Evolutionary conservation across 2,888 invertebrate species (phyloP), one percentile per base, ranked within the genome.

Genomic region (Celastrina argiolus): DNA sequence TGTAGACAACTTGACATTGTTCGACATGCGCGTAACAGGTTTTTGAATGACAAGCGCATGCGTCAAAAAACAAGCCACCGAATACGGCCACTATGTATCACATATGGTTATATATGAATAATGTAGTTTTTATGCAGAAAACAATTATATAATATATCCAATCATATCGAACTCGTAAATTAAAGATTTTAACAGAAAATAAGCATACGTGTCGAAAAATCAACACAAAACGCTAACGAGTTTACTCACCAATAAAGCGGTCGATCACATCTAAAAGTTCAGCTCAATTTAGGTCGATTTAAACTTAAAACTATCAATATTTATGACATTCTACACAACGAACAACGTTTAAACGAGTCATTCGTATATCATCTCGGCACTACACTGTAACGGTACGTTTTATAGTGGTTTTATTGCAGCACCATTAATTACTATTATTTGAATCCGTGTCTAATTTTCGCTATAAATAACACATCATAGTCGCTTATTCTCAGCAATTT

Each of bases 301-400:
- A 16, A 42, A 26, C 59, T 42, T 31, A 59, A n/a, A 16, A 61
- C 59, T 66, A 66, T 66, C 58, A 61, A 66, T 66, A 61, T 66
- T 66, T 66, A 66, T 66, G 45, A 34, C 66, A 42, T 61, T 59
- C 45, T 34, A 66, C 12, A 41, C 31, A 10, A 51, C 22, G 22
- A 28, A 7, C 58, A 59, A n/a, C 34, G 16, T 18, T 34, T 22
- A 65, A 45, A 42, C 28, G 39, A 42, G 36, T 64, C 34, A 36
- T 59, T 39, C 18, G 18, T 26, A 59, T 58, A 65, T 65, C 28
- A 34, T 65, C 22, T 45, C 31, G 28, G 34, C 36, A 66, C 56
- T 65, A 34, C 42, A 22, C 59, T 56, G 59, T 66, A 58, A 66
- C 66, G 45, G 59, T 45, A 66, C 7, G 36, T 36, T 61, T 56